Conservation (phyloP, 2,797 vertebrate genomes). For the Megalops cyprinoides region DNA sequence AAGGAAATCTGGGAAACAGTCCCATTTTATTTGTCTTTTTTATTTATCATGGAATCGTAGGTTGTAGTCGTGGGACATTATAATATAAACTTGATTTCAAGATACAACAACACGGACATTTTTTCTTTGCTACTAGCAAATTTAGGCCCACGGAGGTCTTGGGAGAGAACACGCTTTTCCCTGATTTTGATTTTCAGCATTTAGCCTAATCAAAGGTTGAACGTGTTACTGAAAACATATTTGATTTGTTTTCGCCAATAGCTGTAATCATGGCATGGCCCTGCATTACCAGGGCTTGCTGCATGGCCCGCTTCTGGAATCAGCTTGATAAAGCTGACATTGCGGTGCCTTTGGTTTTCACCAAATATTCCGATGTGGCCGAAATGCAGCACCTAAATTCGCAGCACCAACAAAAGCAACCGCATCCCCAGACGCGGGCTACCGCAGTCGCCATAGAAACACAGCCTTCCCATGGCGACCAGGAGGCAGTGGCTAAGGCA, state of each 20-base stretch:
- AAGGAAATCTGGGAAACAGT: background rate
- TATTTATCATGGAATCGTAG: constrained; percentile 49
- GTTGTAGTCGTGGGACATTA: constrained; percentile 38
- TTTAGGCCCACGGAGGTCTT: constrained; percentile 19
- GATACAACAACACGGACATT: constrained; percentile 55
- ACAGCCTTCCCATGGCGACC: constrained; percentile 74
- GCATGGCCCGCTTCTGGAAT: constrained; percentile 97
- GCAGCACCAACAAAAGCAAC: constrained; percentile 65
- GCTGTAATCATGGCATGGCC: constrained; percentile 91
- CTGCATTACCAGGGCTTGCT: constrained; percentile 96
- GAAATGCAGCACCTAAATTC: constrained; percentile 79
- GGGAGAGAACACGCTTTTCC: constrained; percentile 4
- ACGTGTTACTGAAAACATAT: background rate
- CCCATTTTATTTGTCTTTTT: background rate
- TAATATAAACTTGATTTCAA: constrained; percentile 24
- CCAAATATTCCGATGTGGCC: constrained; percentile 90
- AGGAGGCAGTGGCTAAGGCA: constrained; percentile 56
- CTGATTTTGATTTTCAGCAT: constrained; percentile 20
- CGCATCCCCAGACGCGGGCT: constrained; percentile 58
- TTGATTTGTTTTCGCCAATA: constrained; percentile 21
- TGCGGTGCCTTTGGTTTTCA: constrained; percentile 91
- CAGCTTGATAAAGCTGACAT: constrained; percentile 97
- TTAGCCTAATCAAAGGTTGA: background rate
- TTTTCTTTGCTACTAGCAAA: constrained; percentile 45
- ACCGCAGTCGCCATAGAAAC: constrained; percentile 80